Evolutionary conservation across 2,797 vertebrate genomes (phyloP).

Genomic region (Chaetodon trifasciatus): DNA sequence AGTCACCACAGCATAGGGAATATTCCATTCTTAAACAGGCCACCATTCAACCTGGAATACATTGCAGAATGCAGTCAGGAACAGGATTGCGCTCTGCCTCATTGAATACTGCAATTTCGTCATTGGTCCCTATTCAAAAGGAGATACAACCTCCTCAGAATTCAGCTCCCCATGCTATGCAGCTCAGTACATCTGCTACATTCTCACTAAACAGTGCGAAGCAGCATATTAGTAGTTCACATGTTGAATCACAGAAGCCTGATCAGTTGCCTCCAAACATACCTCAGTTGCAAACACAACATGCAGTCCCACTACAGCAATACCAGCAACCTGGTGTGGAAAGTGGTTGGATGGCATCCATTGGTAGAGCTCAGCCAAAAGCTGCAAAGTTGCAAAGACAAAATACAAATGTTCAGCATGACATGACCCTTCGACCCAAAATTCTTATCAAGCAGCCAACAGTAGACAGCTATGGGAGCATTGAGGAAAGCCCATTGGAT

Average conservation of each 20-base stretch:
- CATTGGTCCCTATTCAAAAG: conserved; percentile 23
- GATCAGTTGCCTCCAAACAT: conserved; percentile 33
- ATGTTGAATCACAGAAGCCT: conserved; percentile 38
- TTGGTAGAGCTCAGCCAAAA: conserved; percentile 40
- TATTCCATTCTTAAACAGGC: conserved; percentile 25
- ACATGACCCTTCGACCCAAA: conserved; percentile 54
- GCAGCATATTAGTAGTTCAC: conserved; percentile 27
- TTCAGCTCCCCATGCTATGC: conserved; percentile 11
- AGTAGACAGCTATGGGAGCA: conserved; percentile 69
- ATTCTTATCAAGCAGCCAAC: conserved; percentile 82
- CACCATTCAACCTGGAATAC: conserved; percentile 31
- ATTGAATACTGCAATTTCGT: conserved; percentile 33
- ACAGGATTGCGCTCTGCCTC: conserved; percentile 11
- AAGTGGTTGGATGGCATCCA: conserved; percentile 27
- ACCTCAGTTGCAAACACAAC: conserved; percentile 49
- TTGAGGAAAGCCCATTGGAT: conserved; percentile 64
- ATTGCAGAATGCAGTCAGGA: conserved; percentile 25
- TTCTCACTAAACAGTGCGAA: conserved; percentile 32
- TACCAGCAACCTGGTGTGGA: conserved; percentile 40
- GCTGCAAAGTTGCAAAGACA: conserved; percentile 51
- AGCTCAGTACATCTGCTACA: conserved; percentile 8
- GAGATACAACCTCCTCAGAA: conserved; percentile 30
- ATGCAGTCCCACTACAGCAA: conserved; percentile 50
- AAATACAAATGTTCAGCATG: conserved; percentile 46
- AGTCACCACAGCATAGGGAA: conserved; percentile 12